Evolutionary conservation across 2,113 vertebrate species (phyloP).

Genomic region (Miniopterus natalensis): DNA sequence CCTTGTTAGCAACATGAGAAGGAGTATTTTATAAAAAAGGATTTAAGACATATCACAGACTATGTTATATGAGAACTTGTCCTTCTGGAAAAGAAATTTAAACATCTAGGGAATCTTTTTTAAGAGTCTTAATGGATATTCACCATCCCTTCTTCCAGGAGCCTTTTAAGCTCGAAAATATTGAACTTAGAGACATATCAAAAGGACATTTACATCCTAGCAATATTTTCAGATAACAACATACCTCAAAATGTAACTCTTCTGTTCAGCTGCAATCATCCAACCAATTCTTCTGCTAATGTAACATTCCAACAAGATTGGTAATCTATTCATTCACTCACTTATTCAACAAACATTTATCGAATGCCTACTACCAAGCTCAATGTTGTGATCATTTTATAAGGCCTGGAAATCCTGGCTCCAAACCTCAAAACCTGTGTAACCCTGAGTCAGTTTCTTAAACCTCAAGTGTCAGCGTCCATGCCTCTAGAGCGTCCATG

Average conservation of each 20-base stretch:
- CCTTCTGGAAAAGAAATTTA: slow-evolving; percentile 62
- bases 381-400: neutral
- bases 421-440: slow-evolving; percentile 16
- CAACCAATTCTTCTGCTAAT: slow-evolving; percentile 11
- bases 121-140: slow-evolving; percentile 14
- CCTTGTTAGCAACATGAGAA: slow-evolving; percentile 31
- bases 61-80: slow-evolving; percentile 34
- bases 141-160: neutral
- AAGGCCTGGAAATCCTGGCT: neutral
- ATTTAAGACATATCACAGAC: neutral
- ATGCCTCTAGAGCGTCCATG: neutral
- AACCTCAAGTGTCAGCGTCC: slow-evolving; percentile 11
- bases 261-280: neutral
- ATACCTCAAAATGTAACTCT: slow-evolving; percentile 31
- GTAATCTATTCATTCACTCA: neutral
- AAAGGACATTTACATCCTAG: slow-evolving; percentile 24
- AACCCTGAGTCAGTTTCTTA: slow-evolving; percentile 24
- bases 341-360: neutral
- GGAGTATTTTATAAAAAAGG: neutral
- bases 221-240: slow-evolving; percentile 31
- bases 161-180: slow-evolving; percentile 11
- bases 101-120: slow-evolving; percentile 9
- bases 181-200: slow-evolving; percentile 25
- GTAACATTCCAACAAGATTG: slow-evolving; percentile 25
- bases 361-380: neutral